Conservation (phyloP, 2,888 invertebrate genomes). For the Lepidonotus clava region DNA sequence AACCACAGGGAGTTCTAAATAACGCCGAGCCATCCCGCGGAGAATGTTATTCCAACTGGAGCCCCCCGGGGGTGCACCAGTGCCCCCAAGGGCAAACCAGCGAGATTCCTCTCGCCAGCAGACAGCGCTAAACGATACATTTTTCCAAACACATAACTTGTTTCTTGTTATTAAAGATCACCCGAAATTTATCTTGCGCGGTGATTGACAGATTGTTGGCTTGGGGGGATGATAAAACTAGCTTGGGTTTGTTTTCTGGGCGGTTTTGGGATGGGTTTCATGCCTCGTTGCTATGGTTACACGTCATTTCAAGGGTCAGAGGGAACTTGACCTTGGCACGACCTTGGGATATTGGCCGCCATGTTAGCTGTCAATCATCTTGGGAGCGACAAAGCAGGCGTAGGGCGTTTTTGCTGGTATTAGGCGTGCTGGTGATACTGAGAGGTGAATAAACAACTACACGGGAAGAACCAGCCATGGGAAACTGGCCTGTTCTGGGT, state of each 20-base stretch:
- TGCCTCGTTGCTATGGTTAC: slow-evolving; percentile 19
- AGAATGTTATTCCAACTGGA: slow-evolving; percentile 16
- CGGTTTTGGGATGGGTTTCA: too few relatives aligned
- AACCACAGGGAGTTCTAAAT: background rate
- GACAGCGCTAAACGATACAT: background rate
- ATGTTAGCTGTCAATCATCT: slow-evolving; percentile 21
- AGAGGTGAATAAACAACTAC: too few relatives aligned
- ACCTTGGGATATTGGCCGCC: slow-evolving; percentile 13
- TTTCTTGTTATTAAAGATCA: background rate
- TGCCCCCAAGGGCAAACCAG: background rate
- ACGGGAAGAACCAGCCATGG: too few relatives aligned
- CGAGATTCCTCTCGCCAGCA: background rate
- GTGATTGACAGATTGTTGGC: too few relatives aligned
- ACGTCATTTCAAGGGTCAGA: slow-evolving; percentile 6
- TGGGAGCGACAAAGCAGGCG: background rate
- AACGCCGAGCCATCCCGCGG: background rate
- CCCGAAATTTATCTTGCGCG: too few relatives aligned
- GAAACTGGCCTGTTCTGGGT: too few relatives aligned
- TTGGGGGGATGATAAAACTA: too few relatives aligned
- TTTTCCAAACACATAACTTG: background rate
- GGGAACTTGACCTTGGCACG: background rate
- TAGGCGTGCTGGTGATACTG: too few relatives aligned
- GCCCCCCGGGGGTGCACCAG: background rate
- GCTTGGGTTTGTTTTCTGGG: too few relatives aligned
- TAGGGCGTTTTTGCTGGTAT: too few relatives aligned